phyloP scores from a whole-genome alignment of 2,113 vertebrate species.

The Etia nguti region DNA sequence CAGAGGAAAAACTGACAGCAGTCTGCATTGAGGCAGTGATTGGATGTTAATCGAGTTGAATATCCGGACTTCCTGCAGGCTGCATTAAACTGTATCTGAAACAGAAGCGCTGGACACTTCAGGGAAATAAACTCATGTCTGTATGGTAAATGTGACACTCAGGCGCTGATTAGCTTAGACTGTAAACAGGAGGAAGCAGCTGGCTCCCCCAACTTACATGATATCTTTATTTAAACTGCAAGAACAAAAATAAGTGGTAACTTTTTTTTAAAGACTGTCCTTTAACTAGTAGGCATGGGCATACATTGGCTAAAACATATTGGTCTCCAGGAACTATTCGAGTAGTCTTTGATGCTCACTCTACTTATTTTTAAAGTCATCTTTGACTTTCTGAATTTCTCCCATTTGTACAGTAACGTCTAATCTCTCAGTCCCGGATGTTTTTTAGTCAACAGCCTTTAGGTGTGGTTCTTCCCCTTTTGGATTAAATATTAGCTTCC shows the following conservation, averaged over 20 bases:
- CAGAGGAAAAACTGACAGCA: neutral
- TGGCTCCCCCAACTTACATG: neutral
- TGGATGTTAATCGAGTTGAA: accelerated
- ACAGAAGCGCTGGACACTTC: neutral
- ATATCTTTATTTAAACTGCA: neutral
- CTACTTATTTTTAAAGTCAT: neutral
- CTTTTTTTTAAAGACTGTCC: neutral
- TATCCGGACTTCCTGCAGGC: neutral
- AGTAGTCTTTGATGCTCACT: neutral
- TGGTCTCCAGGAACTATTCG: neutral
- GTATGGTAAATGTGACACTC: neutral
- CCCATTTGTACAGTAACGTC: neutral
- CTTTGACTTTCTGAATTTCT: neutral
- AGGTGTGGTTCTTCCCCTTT: neutral
- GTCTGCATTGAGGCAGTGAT: neutral
- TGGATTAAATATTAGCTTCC: neutral
- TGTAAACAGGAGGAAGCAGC: neutral
- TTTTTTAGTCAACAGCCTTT: neutral
- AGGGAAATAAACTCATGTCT: neutral
- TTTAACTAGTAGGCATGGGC: neutral
- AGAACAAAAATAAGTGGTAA: neutral
- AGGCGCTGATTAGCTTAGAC: neutral
- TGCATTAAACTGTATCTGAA: neutral
- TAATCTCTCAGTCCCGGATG: neutral
- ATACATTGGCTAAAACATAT: neutral